Percentiles rank a stretch among this genome's conserved stretches.
Evolutionary conservation across 2,113 vertebrate genomes (phyloP).

Genomic region (Gavialis gangeticus): DNA sequence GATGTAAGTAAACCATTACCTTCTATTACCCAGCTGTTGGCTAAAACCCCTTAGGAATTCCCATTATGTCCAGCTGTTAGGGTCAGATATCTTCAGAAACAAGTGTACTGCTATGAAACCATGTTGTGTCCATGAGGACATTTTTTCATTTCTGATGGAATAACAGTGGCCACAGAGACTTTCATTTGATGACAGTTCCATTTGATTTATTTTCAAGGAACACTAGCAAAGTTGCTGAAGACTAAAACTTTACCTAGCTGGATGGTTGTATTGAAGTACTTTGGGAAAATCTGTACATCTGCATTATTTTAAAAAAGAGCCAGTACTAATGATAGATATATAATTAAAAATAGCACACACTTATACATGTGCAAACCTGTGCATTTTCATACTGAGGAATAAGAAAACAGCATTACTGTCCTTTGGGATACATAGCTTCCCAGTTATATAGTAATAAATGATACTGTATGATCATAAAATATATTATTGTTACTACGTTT

Average conservation of each 20-base stretch:
- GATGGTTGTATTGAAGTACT: background rate
- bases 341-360: background rate
- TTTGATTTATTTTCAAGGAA: background rate
- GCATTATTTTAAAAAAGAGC: no score
- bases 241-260: background rate
- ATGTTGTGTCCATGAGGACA: background rate
- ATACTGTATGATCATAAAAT: background rate
- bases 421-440: background rate
- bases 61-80: slow-evolving; percentile 88
- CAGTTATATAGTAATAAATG: background rate
- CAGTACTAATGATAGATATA: background rate
- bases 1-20: slow-evolving; percentile 78
- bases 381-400: background rate
- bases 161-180: background rate
- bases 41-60: slow-evolving; percentile 81
- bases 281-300: no score
- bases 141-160: background rate
- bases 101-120: slow-evolving; percentile 33
- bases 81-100: slow-evolving; percentile 75
- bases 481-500: background rate
- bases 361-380: background rate
- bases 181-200: background rate
- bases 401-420: background rate
- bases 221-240: background rate
- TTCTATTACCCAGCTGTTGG: slow-evolving; percentile 86